These are phyloP conservation scores for Spisula solida DNA, from an alignment of 2,888 invertebrate species.

Conservation along the genomic window DNA sequence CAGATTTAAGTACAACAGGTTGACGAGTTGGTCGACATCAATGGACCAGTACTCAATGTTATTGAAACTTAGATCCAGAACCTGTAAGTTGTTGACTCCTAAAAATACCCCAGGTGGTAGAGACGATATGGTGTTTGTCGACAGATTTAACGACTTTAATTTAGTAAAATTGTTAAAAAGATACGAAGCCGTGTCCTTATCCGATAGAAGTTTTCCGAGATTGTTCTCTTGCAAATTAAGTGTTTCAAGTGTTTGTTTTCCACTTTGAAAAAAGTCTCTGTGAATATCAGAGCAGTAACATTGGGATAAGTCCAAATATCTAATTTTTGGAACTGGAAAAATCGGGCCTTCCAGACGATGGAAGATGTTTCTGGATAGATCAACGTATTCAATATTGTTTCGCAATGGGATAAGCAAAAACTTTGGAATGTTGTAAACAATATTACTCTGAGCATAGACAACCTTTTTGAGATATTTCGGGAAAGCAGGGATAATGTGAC, in stretches of 20 bases:
- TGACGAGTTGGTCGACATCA: not conserved
- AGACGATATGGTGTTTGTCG: constrained; percentile 38
- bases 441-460: constrained; percentile 11
- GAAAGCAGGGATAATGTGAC: not conserved
- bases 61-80: constrained; percentile 50
- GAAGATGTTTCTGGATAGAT: constrained; percentile 54
- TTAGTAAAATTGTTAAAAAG: constrained; percentile 24
- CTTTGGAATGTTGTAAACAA: constrained; percentile 3
- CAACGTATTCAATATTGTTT: constrained; percentile 30
- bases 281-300: constrained; percentile 37
- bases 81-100: not conserved
- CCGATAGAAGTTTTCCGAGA: constrained; percentile 26
- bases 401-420: not conserved
- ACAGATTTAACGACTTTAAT: constrained; percentile 38
- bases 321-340: constrained; percentile 32
- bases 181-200: not conserved
- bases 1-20: constrained; percentile 31
- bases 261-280: not conserved
- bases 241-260: not conserved
- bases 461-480: constrained; percentile 14
- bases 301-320: constrained; percentile 34
- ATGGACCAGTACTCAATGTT: constrained; percentile 32
- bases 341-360: constrained; percentile 32
- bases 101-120: constrained; percentile 34
- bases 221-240: constrained; percentile 27